Conservation (phyloP, 2,113 vertebrate species). For the Microcebus griseorufus region DNA sequence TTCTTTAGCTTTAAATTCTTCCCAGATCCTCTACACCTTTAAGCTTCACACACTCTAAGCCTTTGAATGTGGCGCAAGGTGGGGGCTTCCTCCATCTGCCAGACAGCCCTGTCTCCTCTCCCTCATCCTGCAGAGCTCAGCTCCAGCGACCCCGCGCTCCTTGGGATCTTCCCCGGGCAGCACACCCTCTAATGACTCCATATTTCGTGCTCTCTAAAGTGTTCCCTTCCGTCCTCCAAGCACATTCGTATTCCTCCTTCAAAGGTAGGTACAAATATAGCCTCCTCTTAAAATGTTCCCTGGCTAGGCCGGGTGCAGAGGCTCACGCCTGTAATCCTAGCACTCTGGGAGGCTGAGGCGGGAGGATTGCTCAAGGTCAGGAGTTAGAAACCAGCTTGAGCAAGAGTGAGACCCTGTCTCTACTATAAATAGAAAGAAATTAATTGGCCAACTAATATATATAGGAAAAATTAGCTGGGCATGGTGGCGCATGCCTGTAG, state of each 20-base stretch:
- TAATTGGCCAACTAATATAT: too few species aligned
- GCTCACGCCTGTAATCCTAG: too few species aligned
- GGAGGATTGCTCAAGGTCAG: too few species aligned
- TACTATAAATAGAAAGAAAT: too few species aligned
- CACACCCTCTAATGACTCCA: background rate
- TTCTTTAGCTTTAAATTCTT: background rate
- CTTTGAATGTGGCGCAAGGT: background rate
- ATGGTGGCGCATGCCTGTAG: too few species aligned
- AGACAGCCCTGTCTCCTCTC: background rate
- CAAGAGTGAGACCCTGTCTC: too few species aligned
- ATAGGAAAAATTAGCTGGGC: too few species aligned
- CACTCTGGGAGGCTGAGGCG: too few species aligned
- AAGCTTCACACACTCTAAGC: background rate
- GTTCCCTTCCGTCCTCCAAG: background rate
- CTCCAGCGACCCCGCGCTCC: background rate
- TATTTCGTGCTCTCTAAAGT: background rate
- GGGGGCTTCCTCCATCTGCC: background rate
- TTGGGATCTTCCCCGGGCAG: too few species aligned
- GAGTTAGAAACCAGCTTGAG: too few species aligned
- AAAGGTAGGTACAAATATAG: background rate
- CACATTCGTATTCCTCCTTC: constrained; percentile 3
- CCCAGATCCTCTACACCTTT: background rate
- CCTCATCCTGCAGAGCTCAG: background rate
- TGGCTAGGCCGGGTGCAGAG: background rate
- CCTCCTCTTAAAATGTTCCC: background rate